Conservation (phyloP, 2,113 vertebrate genomes). For the Phrynosoma blainvillii region DNA sequence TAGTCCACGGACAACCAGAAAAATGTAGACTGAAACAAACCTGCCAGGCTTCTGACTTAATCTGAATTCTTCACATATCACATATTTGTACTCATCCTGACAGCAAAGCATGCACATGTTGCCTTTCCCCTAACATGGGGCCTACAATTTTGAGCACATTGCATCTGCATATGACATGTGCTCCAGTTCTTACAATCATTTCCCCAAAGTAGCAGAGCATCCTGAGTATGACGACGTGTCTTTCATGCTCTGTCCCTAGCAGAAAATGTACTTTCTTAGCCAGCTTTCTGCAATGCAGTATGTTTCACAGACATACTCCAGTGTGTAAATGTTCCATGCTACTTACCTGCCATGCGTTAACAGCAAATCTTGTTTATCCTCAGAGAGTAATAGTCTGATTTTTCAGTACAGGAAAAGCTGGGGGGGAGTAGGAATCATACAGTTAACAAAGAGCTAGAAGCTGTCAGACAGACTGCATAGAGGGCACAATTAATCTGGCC, state of each 20-base stretch:
- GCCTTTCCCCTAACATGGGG: background rate
- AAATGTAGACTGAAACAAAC: background rate
- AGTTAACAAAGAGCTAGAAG: conserved; percentile 50
- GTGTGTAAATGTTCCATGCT: background rate
- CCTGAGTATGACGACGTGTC: conserved; percentile 13
- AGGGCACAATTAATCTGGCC: conserved; percentile 48
- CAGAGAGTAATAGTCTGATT: conserved; percentile 26
- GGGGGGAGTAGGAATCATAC: background rate
- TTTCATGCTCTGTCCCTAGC: background rate
- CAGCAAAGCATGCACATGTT: background rate
- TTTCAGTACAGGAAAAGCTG: background rate
- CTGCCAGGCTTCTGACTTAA: background rate
- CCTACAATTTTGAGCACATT: background rate
- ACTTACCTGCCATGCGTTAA: background rate
- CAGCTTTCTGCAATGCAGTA: conserved; percentile 57
- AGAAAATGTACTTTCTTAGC: conserved; percentile 31
- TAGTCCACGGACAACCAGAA: background rate
- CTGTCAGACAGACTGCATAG: conserved; percentile 38
- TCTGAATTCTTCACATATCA: background rate
- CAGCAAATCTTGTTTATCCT: conserved; percentile 53
- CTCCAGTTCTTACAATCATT: conserved; percentile 7
- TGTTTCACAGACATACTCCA: conserved; percentile 8
- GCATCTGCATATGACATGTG: background rate
- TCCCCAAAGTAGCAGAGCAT: background rate
- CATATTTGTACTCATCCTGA: background rate